Evolutionary conservation across 2,888 invertebrate species (phyloP).

Genomic region (Caenorhabditis drosophilae): DNA sequence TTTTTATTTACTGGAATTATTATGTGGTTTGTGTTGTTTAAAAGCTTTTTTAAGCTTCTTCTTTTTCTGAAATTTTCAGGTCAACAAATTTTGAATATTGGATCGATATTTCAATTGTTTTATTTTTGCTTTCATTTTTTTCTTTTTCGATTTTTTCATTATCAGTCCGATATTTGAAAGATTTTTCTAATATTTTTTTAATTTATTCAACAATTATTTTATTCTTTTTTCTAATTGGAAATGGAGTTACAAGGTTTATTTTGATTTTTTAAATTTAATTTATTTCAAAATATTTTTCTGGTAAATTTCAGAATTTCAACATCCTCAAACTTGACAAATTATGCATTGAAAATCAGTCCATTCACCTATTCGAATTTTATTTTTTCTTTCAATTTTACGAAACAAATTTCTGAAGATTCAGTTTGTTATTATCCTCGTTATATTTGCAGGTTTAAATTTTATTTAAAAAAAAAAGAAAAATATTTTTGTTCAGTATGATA

Average conservation of each 20-base stretch:
- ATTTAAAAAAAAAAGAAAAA: not conserved
- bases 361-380: slow-evolving; percentile 31
- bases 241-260: slow-evolving; percentile 18
- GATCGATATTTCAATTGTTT: slow-evolving; percentile 10
- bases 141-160: slow-evolving; percentile 22
- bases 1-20: slow-evolving; percentile 16
- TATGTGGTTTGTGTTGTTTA: slow-evolving; percentile 5
- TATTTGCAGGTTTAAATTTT: slow-evolving; percentile 20
- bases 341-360: slow-evolving; percentile 15
- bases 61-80: slow-evolving; percentile 11
- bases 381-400: slow-evolving; percentile 12
- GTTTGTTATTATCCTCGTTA: too few relatives aligned
- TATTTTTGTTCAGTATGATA: slow-evolving; percentile 13
- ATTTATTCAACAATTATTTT: slow-evolving; percentile 7
- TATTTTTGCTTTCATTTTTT: slow-evolving; percentile 15
- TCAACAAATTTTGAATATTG: slow-evolving; percentile 13
- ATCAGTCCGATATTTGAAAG: slow-evolving; percentile 21
- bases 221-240: slow-evolving; percentile 13
- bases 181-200: slow-evolving; percentile 17
- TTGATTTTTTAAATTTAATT: not conserved
- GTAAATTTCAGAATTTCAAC: too few relatives aligned
- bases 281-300: slow-evolving; percentile 4
- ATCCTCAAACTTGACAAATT: too few relatives aligned
- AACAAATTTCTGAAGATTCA: too few relatives aligned
- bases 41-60: not conserved